These are phyloP conservation scores for Helostoma temminkii DNA, from an alignment of 2,797 vertebrate species.

Conservation along the genomic window DNA sequence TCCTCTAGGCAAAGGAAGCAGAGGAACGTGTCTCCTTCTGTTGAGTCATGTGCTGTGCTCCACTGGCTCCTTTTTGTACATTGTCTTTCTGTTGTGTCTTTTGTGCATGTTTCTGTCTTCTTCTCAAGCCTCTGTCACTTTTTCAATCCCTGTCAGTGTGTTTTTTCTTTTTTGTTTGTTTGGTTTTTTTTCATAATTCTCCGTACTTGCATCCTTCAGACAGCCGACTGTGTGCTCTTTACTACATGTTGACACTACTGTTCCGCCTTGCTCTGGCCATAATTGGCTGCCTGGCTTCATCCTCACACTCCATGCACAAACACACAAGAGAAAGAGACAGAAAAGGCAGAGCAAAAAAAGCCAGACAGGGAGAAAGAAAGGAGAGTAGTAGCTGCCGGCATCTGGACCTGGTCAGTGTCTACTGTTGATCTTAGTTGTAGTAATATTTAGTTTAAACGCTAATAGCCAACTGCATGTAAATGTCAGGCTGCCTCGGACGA, in stretches of 20 bases:
- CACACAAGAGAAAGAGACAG: slow-evolving; percentile 26
- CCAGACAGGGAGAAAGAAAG: slow-evolving; percentile 43
- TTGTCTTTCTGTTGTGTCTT: slow-evolving; percentile 27
- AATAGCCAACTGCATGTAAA: slow-evolving; percentile 68
- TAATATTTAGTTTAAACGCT: slow-evolving; percentile 78
- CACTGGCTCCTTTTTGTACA: slow-evolving; percentile 13
- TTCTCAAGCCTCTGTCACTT: slow-evolving; percentile 30
- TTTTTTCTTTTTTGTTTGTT: slow-evolving; percentile 44
- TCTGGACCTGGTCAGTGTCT: slow-evolving; percentile 68
- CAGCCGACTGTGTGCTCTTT: slow-evolving; percentile 59
- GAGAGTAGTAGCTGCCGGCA: slow-evolving; percentile 53
- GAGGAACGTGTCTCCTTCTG: slow-evolving; percentile 31
- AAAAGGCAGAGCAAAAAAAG: slow-evolving; percentile 24
- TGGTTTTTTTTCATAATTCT: slow-evolving; percentile 30
- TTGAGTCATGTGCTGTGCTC: slow-evolving; percentile 47
- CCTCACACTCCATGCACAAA: slow-evolving; percentile 31
- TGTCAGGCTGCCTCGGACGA: slow-evolving; percentile 62
- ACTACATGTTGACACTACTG: slow-evolving; percentile 69
- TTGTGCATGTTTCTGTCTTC: slow-evolving; percentile 24
- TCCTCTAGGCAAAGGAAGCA: slow-evolving; percentile 17
- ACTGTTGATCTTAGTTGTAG: slow-evolving; percentile 75
- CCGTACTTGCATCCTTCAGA: slow-evolving; percentile 56
- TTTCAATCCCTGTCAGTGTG: slow-evolving; percentile 34
- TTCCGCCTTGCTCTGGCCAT: slow-evolving; percentile 62
- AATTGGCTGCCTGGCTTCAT: slow-evolving; percentile 68